These are phyloP conservation scores for Amphiprion percula DNA, from an alignment of 2,113 vertebrate species.

Conservation along the genomic window DNA sequence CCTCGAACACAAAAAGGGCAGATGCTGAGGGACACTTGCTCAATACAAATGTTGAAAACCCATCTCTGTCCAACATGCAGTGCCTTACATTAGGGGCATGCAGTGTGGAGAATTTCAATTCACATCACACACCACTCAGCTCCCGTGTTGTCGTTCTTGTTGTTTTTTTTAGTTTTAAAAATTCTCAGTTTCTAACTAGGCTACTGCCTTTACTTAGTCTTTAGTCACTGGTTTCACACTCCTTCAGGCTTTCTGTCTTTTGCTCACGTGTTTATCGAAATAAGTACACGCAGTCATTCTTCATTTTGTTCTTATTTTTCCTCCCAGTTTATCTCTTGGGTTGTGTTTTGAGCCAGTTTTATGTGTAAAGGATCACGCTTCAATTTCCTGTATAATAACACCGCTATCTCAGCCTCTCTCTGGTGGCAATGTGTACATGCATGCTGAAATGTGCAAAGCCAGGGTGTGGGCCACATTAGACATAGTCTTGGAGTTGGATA, in stretches of 20 bases:
- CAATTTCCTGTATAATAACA: constrained; percentile 11
- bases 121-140: constrained; percentile 17
- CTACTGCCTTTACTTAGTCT: constrained; percentile 11
- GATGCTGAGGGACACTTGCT: constrained; percentile 31
- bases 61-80: constrained; percentile 2
- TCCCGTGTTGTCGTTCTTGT: not conserved
- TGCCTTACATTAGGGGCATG: not conserved
- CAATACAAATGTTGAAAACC: constrained; percentile 34
- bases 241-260: not conserved
- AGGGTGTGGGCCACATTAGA: constrained; percentile 5
- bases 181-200: constrained; percentile 22
- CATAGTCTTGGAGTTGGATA: not conserved
- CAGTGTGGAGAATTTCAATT: constrained; percentile 27
- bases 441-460: not conserved
- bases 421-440: not conserved
- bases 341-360: not conserved
- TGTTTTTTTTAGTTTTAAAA: not conserved
- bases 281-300: not conserved
- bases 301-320: not conserved
- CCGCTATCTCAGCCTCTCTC: not conserved
- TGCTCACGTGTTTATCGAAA: constrained; percentile 14
- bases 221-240: constrained; percentile 14
- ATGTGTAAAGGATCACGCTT: not conserved
- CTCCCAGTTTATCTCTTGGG: not conserved
- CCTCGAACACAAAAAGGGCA: constrained; percentile 31